Evolutionary conservation across 2,888 invertebrate species (phyloP), one percentile per base, ranked within the genome.

Genomic region (Diaperis boleti): DNA sequence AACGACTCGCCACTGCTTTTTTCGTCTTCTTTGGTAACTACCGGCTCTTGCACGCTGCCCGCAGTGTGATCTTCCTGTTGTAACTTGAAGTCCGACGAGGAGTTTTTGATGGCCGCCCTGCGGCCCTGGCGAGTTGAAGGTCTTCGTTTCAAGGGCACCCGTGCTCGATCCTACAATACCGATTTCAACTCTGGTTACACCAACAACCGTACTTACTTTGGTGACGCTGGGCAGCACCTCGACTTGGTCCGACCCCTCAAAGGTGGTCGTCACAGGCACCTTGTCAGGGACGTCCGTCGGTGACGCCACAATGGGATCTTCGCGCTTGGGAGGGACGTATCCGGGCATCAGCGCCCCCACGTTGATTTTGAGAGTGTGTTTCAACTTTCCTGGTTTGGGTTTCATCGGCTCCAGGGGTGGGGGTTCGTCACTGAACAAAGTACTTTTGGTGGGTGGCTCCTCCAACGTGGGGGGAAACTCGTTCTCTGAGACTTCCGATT

Each of bases 51-150:
- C n/a, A n/a, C n/a, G n/a, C n/a, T n/a, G n/a, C n/a, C n/a, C n/a
- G n/a, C n/a, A n/a, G n/a, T n/a, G n/a, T n/a, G n/a, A n/a, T n/a
- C 26, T 26, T 82, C 5, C 1, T 81, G 79, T 67, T 83, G 82
- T 18, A 82, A 79, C 3, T 75, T 78, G 50, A 85, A 79, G 72
- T 85, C 85, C 17, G 83, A 80, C 1, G 78, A 82, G 7, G 88
- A 86, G 71, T 87, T 87, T 47, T 87, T 84, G n/a, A 89, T 86
- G 15, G 89, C 90, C 69, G 90, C 88, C 68, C 87, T 86, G 7
- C 94, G 85, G 0, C 89, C 92, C 69, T 84, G 85, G 33, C 94
- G 85, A 1, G 92, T 90, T 0, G 92, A 94, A 0, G 94, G 95
- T 8, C 92, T 85, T 59, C 94, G 84, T 78, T 90, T 91, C 0